phyloP scores from a whole-genome alignment of 2,113 vertebrate genomes.

The Puffinus mauretanicus region DNA sequence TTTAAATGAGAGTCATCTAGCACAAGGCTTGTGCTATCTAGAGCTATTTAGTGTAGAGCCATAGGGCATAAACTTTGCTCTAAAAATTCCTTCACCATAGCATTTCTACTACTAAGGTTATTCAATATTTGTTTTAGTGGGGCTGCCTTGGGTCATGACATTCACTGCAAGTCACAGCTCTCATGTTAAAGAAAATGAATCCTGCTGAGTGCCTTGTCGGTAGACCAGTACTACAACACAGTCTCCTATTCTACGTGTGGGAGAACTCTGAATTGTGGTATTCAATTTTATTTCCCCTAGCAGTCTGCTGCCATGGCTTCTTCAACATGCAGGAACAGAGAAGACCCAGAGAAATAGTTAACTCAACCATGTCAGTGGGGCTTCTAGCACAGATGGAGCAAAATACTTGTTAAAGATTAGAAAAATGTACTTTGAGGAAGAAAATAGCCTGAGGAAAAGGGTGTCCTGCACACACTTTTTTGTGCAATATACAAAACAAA shows the following conservation, averaged over 20 bases:
- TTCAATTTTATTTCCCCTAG: neutral
- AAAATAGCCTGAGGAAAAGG: neutral
- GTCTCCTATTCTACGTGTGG: fast-evolving
- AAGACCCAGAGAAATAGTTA: neutral
- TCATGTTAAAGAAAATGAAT: neutral
- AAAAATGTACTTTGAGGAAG: neutral
- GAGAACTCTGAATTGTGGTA: neutral
- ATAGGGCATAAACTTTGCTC: neutral
- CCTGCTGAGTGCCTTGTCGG: neutral
- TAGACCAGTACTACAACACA: neutral
- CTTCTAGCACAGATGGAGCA: neutral
- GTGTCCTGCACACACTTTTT: neutral
- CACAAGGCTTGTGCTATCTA: neutral
- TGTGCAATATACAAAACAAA: neutral
- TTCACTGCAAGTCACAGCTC: neutral
- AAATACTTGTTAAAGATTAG: neutral
- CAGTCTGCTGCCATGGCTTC: neutral
- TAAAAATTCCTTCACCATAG: neutral
- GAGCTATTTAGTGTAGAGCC: neutral
- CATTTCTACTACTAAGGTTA: neutral
- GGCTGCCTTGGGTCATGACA: neutral
- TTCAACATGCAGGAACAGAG: neutral
- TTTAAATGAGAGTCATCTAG: neutral
- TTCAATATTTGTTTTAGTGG: neutral
- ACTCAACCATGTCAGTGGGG: neutral